Base-by-base conservation (phyloP, 2,113 vertebrate species). In the Anguilla rostrata region DNA sequence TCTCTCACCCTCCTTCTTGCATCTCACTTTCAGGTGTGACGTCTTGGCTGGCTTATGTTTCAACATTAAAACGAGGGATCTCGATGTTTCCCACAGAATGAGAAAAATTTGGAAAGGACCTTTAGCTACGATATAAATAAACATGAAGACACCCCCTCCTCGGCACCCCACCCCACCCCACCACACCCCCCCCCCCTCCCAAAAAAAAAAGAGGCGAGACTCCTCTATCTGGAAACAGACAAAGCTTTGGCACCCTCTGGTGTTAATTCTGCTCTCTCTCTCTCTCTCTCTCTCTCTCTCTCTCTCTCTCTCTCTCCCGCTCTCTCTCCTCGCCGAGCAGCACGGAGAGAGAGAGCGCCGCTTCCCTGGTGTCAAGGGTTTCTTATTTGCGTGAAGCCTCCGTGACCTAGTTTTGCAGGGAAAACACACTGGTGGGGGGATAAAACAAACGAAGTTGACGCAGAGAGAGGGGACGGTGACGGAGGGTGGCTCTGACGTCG, bases 161-260 rank as follows among this genome's bases (percentile, higher is more conserved):
- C 43, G 71, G 63, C 57, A 86, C 75, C 79, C 85, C 87, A 79
- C 84, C 63, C 63, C 57, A 60, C 57, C 57, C 57, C 57, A 18
- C 57, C 57, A 5, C 81, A 84, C 60, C 41, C 18, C 49, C 49
- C 49, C 49, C 49, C 49, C 49, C 49, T 8, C 7, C 49, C 49
- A 4, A 26, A 81, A 66, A 86, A 82, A 85, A 85, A 81, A 66
- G 84, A 83, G 80, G 86, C 78, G 85, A 34, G 86, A 87, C 26
- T 80, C 78, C 16, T 87, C 53, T 86, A 88, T 87, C 39, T 85
- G 89, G 22, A 91, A 94, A 94, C 90, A 93, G 92, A 93, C 95
- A 91, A 94, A 95, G 94, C 95, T 96, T 96, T 95, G 94, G 95
- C 95, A 94, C 95, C 95, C 95, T 96, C 95, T 96, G 95, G 94